Percentiles rank a stretch among this genome's conserved stretches.
Conservation (phyloP, 2,113 vertebrate genomes). For the Lipophrys pholis region DNA sequence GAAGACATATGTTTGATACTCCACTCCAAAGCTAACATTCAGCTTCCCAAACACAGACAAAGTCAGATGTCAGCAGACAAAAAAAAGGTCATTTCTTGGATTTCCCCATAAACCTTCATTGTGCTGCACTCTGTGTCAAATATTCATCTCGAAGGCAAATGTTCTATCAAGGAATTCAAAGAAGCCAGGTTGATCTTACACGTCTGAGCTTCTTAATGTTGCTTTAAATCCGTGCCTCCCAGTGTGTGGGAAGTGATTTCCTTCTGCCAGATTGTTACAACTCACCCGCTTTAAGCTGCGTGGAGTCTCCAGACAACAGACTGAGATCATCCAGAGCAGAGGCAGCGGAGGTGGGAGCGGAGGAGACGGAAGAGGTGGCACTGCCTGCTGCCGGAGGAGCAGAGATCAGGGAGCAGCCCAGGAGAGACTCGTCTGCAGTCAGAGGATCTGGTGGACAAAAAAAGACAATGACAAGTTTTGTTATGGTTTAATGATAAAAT, state of each 20-base stretch:
- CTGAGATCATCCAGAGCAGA: constrained; percentile 93
- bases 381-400: constrained; percentile 49
- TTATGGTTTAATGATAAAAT: not conserved
- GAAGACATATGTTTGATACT: no score
- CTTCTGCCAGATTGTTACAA: not conserved
- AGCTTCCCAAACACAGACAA: not conserved
- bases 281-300: constrained; percentile 89
- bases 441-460: constrained; percentile 84
- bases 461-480: not conserved
- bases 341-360: constrained; percentile 64
- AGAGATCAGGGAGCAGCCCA: constrained; percentile 92
- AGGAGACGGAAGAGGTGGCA: constrained; percentile 65
- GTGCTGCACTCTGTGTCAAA: not conserved
- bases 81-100: not conserved
- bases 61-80: not conserved
- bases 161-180: not conserved
- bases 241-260: not conserved
- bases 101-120: not conserved
- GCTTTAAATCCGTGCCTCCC: not conserved
- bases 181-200: not conserved
- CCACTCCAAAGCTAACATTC: no score
- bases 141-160: not conserved
- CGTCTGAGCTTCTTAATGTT: not conserved
- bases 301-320: constrained; percentile 86
- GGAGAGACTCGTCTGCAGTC: constrained; percentile 90